Conservation (phyloP, 2,888 invertebrate species). For the Dendrolimus pini region DNA sequence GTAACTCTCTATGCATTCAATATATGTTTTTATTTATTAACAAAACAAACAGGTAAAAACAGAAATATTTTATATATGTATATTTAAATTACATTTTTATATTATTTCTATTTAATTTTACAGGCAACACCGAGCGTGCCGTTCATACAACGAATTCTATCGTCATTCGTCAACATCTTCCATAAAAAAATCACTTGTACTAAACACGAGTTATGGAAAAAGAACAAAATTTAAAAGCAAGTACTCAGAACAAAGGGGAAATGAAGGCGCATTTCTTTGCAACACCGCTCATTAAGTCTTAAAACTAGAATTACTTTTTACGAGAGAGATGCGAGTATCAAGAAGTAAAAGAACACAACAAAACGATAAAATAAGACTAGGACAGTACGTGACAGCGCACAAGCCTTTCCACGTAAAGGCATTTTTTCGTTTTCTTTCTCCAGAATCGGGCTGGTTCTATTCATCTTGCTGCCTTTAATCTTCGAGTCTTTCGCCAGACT, state of each 20-base stretch:
- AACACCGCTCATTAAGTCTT: slow-evolving; percentile 1
- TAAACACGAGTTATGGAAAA: too few species aligned
- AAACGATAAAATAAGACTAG: slow-evolving; percentile 67
- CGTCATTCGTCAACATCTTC: too few species aligned
- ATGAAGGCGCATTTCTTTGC: background rate
- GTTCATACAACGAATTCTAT: too few species aligned
- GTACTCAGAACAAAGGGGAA: background rate
- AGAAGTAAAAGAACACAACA: slow-evolving; percentile 22
- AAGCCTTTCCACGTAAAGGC: slow-evolving; percentile 57
- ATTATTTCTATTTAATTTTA: too few species aligned
- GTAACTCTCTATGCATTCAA: too few species aligned
- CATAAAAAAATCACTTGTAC: too few species aligned
- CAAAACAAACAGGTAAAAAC: too few species aligned
- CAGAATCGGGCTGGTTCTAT: slow-evolving; percentile 52
- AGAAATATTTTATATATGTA: too few species aligned
- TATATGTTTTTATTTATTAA: too few species aligned
- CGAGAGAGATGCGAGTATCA: slow-evolving; percentile 32
- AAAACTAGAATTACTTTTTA: slow-evolving; percentile 21
- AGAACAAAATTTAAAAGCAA: too few species aligned
- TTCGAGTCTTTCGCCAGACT: slow-evolving; percentile 53
- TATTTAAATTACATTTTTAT: too few species aligned
- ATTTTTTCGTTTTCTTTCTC: slow-evolving; percentile 63
- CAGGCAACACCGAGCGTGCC: too few species aligned
- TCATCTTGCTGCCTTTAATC: slow-evolving; percentile 68
- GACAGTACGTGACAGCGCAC: slow-evolving; percentile 63